A percentile compares a stretch with the other conserved stretches of the same genome.
These are phyloP conservation scores for Bombus turneri DNA, from an alignment of 1,140 invertebrate genomes.

Conservation along the genomic window DNA sequence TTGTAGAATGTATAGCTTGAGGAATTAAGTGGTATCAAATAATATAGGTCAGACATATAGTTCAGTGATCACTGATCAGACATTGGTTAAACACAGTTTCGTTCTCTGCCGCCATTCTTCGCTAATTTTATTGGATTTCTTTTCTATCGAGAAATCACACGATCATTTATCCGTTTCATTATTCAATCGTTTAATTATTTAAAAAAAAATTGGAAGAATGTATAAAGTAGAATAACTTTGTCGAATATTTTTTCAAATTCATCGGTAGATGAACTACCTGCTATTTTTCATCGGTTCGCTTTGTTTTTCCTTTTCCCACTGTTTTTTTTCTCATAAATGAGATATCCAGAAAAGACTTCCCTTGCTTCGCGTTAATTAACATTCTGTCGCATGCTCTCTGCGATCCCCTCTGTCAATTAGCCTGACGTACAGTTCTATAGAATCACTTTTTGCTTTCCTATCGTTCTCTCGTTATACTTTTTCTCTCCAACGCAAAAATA, in stretches of 20 bases:
- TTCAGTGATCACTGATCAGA: background rate
- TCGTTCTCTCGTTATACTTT: background rate
- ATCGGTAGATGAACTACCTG: background rate
- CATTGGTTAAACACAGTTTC: background rate
- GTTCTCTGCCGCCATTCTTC: background rate
- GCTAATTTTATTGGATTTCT: background rate
- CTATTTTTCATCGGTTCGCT: background rate
- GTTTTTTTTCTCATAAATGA: background rate
- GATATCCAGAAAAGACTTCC: background rate
- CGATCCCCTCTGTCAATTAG: constrained; percentile 9
- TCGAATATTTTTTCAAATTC: background rate
- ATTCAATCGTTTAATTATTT: background rate
- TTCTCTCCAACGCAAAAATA: background rate
- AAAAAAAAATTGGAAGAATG: background rate
- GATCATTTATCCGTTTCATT: background rate
- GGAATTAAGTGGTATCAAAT: constrained; percentile 1
- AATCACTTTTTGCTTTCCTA: background rate
- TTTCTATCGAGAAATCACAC: background rate
- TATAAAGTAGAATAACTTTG: background rate
- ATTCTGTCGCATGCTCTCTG: constrained; percentile 1
- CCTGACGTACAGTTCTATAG: background rate
- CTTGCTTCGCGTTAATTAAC: constrained; percentile 5
- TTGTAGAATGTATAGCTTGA: background rate
- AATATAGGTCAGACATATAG: background rate
- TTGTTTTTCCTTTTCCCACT: background rate